Base-by-base conservation (phyloP, 1,140 invertebrate species). In the Achroia grisella region DNA sequence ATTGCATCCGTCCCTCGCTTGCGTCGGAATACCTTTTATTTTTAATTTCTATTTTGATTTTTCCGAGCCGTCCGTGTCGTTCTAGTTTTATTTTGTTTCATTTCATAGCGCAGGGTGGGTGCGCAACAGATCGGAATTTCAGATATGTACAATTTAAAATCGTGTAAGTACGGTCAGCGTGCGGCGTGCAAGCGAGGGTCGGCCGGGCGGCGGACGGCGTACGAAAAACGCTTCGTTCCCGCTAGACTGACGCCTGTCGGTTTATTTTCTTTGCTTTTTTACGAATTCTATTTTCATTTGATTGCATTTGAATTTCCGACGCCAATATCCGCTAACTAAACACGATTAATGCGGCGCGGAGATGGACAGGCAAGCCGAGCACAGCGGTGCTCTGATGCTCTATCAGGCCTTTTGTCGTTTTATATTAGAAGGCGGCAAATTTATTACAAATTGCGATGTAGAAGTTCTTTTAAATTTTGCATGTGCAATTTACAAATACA, bases 311-410 rank as follows among this genome's bases (percentile, higher is more conserved):
- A 86, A 86, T 86, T 86, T 87, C 82, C 79, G 73, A 74, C 86
- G 82, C 81, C 83, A 76, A 87, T 87, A 86, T 86, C 82, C 81
- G 80, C 82, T 87, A 86, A 86, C 86, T 86, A 86, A 87, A 87
- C 86, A 86, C 83, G 85, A 86, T 86, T 87, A 86, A 86, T 86
- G 85, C 73, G 73, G 69, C 63, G 70, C 66, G 75, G 66, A 81
- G 73, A 78, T 74, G 78, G 81, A 82, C 74, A 79, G 76, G 60
- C 71, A 67, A 75, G 66, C 48, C 60, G 59, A 40, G 45, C 57
- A 57, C 39, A 39, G 48, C 50, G 57, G 49, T 33, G 44, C 58
- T 56, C 62, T 65, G 62, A 73, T 58, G 68, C 69, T 71, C 60
- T 63, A 62, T 69, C 66, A 65, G 62, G 58, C 17, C 62, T 77